A percentile compares a stretch with the other conserved stretches of the same genome.
phyloP scores from a whole-genome alignment of 2,888 invertebrate genomes.

The Hylaea fasciaria region DNA sequence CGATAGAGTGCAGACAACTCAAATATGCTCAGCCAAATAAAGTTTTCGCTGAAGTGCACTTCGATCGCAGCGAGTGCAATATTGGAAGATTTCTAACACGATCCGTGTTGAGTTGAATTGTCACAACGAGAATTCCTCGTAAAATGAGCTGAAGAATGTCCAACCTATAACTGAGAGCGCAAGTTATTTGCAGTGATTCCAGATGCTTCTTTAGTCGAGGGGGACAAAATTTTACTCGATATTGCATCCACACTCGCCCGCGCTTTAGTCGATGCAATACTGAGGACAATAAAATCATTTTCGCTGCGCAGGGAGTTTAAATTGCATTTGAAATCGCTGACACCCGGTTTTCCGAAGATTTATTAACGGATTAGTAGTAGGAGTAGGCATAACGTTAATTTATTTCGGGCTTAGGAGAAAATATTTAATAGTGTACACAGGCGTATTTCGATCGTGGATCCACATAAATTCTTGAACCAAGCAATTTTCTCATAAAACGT shows the following conservation, averaged over 20 bases:
- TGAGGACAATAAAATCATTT: conserved; percentile 47
- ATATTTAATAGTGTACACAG: not conserved
- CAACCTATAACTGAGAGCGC: conserved; percentile 50
- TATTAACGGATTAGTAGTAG: conserved; percentile 40
- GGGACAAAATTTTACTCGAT: conserved; percentile 51
- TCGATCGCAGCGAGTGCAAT: conserved; percentile 36
- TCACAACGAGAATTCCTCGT: conserved; percentile 58
- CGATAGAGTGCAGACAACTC: not conserved
- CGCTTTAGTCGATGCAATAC: conserved; percentile 35
- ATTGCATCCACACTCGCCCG: conserved; percentile 51
- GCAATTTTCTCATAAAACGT: conserved; percentile 32
- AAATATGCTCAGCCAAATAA: conserved; percentile 17
- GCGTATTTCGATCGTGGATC: conserved; percentile 3
- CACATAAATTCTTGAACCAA: conserved; percentile 11
- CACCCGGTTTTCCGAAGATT: conserved; percentile 38
- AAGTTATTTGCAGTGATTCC: conserved; percentile 61
- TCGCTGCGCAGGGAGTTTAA: conserved; percentile 42
- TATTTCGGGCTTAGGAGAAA: conserved; percentile 30
- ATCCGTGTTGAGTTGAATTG: conserved; percentile 48
- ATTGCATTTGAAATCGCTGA: conserved; percentile 45
- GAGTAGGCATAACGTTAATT: conserved; percentile 42
- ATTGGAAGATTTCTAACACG: conserved; percentile 47
- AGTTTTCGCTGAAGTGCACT: conserved; percentile 21
- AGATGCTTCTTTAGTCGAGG: conserved; percentile 50
- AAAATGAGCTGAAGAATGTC: conserved; percentile 57